A percentile compares a stretch with the other conserved stretches of the same genome.
phyloP scores from a whole-genome alignment of 2,113 vertebrate species.

The Fukomys damarensis region DNA sequence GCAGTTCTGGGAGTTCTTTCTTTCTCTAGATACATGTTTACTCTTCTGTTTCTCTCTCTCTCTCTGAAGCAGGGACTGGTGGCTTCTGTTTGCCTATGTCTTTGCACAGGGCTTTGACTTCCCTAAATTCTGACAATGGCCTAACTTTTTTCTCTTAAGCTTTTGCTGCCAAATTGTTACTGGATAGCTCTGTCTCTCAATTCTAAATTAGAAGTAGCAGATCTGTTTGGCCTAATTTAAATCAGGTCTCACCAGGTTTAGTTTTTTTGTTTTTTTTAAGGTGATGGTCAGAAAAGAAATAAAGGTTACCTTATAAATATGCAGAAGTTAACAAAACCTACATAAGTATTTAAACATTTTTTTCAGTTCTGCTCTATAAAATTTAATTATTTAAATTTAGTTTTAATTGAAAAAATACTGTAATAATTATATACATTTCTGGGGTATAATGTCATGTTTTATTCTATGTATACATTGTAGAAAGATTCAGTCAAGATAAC shows the following conservation, averaged over 20 bases:
- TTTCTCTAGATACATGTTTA: not conserved
- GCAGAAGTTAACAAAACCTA: not conserved
- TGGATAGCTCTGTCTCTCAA: not conserved
- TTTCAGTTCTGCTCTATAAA: not conserved
- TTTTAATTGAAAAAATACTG: not conserved
- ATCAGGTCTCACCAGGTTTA: not conserved
- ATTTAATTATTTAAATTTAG: not conserved
- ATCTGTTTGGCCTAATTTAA: not conserved
- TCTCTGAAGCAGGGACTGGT: not conserved
- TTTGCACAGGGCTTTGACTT: not conserved
- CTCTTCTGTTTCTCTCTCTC: not conserved
- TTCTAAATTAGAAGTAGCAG: not conserved
- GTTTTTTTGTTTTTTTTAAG: not conserved
- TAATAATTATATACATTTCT: not conserved
- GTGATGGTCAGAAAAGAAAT: not conserved
- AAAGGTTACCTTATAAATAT: not conserved
- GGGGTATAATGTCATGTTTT: not conserved
- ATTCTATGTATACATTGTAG: not conserved
- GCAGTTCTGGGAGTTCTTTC: not conserved
- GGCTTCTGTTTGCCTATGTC: not conserved
- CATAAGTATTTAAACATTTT: not conserved
- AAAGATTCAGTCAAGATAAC: not conserved
- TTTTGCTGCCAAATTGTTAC: not conserved
- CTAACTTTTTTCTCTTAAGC: not conserved
- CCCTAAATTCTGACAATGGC: not conserved